Evolutionary conservation across 2,888 invertebrate genomes (phyloP), one percentile per base, ranked within the genome.

Genomic region (Litoditis marina): DNA sequence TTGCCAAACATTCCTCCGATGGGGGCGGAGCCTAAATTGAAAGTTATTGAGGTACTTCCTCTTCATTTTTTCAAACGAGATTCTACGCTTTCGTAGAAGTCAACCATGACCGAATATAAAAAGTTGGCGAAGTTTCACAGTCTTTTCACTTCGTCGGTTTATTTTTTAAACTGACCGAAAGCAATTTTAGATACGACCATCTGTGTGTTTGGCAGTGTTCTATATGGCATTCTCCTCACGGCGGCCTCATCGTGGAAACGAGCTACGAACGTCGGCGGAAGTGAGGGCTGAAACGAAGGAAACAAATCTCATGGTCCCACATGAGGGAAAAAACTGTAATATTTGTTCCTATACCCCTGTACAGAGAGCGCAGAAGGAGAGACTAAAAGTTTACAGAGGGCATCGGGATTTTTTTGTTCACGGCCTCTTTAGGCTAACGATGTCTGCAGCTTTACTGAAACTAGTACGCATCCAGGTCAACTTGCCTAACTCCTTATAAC

Each of bases 181-280:
- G 69, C 70, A 27, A 77, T 64, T 46, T 74, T 70, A 4, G 78
- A 79, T 11, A 79, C 70, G 11, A 70, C 27, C 63, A 78, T 69
- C 39, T 76, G 73, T 4, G 80, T 76, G 11, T 65, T 69, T 6
- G 90, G 90, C 90, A 84, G 90, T 91, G 58, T 44, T 51, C 73
- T 66, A 60, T 75, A 77, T 30, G 34, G 56, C 76, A 76, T 78
- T 53, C 73, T 46, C 22, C 72, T 57, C 16, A 78, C 76, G 8
- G 74, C 69, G 7, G 56, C 64, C 54, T 72, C 73, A 51, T 75
- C 71, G 52, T 78, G 78, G 62, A 78, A 78, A 51, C 69, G 61
- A 8, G 70, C 57, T 11, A 69, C 61, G 50, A 52, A 77, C 0
- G 77, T 77, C 1, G 74, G 66, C 6, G 77, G 77, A 16, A 76